Evolutionary conservation across 2,888 invertebrate species (phyloP).

Genomic region (Trilocha varians): DNA sequence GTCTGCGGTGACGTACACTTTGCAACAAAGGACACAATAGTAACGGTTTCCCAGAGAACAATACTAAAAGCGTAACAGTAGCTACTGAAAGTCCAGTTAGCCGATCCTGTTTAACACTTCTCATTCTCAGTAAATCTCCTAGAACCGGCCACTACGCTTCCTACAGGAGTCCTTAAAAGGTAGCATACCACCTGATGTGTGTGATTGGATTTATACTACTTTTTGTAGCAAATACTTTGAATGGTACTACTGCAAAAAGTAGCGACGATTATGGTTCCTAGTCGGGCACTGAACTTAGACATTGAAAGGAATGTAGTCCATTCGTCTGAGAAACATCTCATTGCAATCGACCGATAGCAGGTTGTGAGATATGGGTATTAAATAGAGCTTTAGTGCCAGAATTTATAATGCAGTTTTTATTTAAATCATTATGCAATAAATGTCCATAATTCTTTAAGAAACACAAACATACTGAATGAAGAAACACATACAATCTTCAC

Average conservation of each 20-base stretch:
- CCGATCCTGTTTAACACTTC: constrained; percentile 31
- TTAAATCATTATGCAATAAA: too few species aligned
- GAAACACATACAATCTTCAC: too few species aligned
- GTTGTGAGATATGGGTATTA: too few species aligned
- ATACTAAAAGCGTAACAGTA: constrained; percentile 30
- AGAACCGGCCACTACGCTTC: constrained; percentile 45
- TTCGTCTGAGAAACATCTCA: not conserved
- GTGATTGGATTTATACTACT: constrained; percentile 39
- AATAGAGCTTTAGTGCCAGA: too few species aligned
- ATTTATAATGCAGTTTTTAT: too few species aligned
- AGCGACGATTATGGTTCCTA: constrained; percentile 28
- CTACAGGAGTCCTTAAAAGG: constrained; percentile 56
- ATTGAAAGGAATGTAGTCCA: constrained; percentile 8
- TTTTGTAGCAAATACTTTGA: constrained; percentile 37
- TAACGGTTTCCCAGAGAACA: constrained; percentile 30
- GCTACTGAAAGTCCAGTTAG: constrained; percentile 39
- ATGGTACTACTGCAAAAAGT: constrained; percentile 24
- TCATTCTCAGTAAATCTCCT: constrained; percentile 27
- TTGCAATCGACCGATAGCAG: not conserved
- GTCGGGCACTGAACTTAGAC: constrained; percentile 27
- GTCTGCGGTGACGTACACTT: constrained; percentile 3
- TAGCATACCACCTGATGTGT: constrained; percentile 37
- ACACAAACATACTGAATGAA: too few species aligned
- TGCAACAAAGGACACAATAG: constrained; percentile 6
- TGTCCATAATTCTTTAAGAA: too few species aligned